Percentiles rank a stretch among this genome's conserved stretches.
Evolutionary conservation across 1,140 invertebrate genomes (phyloP).

Genomic region (Archegozetes longisetosus): DNA sequence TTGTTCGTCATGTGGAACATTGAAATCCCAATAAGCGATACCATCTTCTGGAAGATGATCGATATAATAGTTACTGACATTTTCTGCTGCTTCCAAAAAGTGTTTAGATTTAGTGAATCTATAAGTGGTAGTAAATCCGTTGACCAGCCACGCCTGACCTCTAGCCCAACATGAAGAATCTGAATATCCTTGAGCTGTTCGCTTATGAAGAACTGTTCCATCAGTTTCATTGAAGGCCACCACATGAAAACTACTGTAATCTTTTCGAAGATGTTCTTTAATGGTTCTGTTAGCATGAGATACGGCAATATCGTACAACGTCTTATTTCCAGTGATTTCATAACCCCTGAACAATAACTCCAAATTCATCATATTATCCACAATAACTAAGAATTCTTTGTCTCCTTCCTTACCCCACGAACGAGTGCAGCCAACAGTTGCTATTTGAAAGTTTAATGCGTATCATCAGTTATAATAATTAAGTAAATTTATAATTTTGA

Average conservation of each 20-base stretch:
- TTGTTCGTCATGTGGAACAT: not conserved
- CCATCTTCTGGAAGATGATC: not conserved
- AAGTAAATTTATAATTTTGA: not conserved
- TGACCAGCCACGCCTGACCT: slow-evolving; percentile 8
- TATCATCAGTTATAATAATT: no score
- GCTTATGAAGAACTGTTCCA: not conserved
- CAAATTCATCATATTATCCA: slow-evolving; percentile 6
- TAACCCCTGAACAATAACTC: not conserved
- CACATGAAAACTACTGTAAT: not conserved
- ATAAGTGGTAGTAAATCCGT: not conserved
- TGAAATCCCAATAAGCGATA: slow-evolving; percentile 2
- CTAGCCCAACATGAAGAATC: slow-evolving; percentile 1
- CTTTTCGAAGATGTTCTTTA: slow-evolving; percentile 2
- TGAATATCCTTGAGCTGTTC: not conserved
- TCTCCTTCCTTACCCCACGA: not conserved
- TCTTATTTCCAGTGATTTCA: not conserved
- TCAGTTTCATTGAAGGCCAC: slow-evolving; percentile 1
- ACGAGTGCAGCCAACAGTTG: not conserved
- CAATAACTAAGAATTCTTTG: not conserved
- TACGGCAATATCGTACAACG: not conserved
- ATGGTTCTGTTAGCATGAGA: slow-evolving; percentile 3
- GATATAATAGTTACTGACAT: not conserved
- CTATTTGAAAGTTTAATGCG: not conserved
- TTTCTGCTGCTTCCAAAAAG: not conserved
- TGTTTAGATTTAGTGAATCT: not conserved